Evolutionary conservation across 2,797 vertebrate species (phyloP), one percentile per base, ranked within the genome.

Genomic region (Danio choprae): DNA sequence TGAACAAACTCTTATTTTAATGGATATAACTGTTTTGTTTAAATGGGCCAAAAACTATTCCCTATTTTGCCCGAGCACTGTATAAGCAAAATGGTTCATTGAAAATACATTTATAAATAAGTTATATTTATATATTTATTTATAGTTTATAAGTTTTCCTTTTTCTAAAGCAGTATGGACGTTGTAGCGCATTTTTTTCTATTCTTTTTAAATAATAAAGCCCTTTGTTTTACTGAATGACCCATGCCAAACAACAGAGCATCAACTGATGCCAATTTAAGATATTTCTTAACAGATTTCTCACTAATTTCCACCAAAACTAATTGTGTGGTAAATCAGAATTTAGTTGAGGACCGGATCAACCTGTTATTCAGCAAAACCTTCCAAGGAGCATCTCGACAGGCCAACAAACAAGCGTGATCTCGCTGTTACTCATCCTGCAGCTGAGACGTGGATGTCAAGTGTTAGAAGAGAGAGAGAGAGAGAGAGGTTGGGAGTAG

Each of bases 401-500:
- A 59, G 69, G 44, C 69, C 40, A 74, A 43, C 46, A 81, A 82
- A 80, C 68, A 65, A 80, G 20, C 38, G 38, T 13, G 20, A 38
- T 60, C 76, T 41, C 13, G n/a, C 44, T 22, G 53, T 22, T 29
- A 55, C 59, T 43, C 63, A 38, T 68, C 67, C 67, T 68, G 72
- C 73, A 64, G 69, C 18, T 62, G 63, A 43, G 72, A 77, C 44
- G 43, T 74, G 77, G 41, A 83, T 74, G 77, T 67, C 82, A 84
- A 53, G 15, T 36, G 62, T 81, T 84, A 36, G 22, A 62, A 83
- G 56, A 86, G 81, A 81, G n/a, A 85, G 73, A 58, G 16, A 67
- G 80, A 90, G 13, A 77, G 44, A 44, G 10, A 10, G 44, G 12
- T 7, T 46, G 44, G 12, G 29, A 29, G 29, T 29, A 29, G 29